Conservation (phyloP, 2,888 invertebrate species). For the Dinocampus coccinellae region DNA sequence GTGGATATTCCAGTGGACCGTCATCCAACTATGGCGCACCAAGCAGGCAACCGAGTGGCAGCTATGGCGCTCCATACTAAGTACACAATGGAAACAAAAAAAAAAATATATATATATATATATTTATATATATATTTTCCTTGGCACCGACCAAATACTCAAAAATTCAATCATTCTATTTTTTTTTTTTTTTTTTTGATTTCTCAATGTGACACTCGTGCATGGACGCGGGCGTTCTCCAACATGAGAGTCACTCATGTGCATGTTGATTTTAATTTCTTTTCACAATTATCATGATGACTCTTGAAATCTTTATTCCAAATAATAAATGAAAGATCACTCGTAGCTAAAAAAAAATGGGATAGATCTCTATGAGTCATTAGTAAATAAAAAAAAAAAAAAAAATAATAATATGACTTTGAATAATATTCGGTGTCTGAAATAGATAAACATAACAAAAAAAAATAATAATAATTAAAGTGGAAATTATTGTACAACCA, state of each 20-base stretch:
- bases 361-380: background rate
- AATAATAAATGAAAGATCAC: background rate
- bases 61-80: conserved; percentile 80
- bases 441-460: too few species aligned
- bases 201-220: conserved; percentile 8
- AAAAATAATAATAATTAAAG: too few species aligned
- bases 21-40: conserved; percentile 69
- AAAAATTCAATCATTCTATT: background rate
- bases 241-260: conserved; percentile 8
- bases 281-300: background rate
- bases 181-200: background rate
- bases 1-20: conserved; percentile 70
- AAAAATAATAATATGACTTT: background rate
- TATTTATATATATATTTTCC: background rate
- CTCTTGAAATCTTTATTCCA: conserved; percentile 24
- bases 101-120: too few species aligned
- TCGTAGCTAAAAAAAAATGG: background rate
- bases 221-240: conserved; percentile 37
- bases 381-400: too few species aligned
- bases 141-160: conserved; percentile 3
- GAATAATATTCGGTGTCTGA: background rate
- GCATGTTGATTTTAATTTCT: background rate
- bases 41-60: conserved; percentile 75
- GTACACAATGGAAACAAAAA: background rate
- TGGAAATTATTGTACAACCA: too few species aligned